Conservation (phyloP, 2,113 vertebrate genomes). For the Bufo gargarizans region DNA sequence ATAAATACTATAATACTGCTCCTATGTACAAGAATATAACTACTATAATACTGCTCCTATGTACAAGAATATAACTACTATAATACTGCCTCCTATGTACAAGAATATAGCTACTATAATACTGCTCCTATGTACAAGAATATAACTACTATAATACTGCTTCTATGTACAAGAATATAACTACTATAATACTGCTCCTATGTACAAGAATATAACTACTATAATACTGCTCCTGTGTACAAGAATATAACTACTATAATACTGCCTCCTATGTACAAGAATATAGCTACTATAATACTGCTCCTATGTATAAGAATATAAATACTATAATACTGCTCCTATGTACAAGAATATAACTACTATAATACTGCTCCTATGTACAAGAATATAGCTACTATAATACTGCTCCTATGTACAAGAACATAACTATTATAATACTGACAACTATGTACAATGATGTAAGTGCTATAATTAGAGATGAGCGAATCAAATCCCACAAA, state of each 20-base stretch:
- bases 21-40: conserved; percentile 9
- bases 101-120: conserved; percentile 4
- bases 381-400: too few relatives aligned
- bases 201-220: neutral
- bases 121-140: neutral
- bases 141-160: conserved; percentile 1
- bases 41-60: neutral
- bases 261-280: too few relatives aligned
- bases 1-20: neutral
- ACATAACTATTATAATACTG: neutral
- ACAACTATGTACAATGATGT: neutral
- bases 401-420: neutral
- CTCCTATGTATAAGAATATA: neutral
- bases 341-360: neutral
- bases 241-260: conserved; percentile 9
- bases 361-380: conserved; percentile 4
- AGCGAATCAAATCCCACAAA: too few relatives aligned
- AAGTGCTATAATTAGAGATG: too few relatives aligned
- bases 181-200: conserved; percentile 11
- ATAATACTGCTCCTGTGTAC: neutral
- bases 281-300: too few relatives aligned
- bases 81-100: neutral
- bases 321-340: neutral
- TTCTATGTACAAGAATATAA: too few relatives aligned
- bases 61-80: conserved; percentile 10